Evolutionary conservation across 35 echinoderm and acorn worm genomes (phyloP), one percentile per base, ranked within the genome.

Genomic region (Anneissia japonica): DNA sequence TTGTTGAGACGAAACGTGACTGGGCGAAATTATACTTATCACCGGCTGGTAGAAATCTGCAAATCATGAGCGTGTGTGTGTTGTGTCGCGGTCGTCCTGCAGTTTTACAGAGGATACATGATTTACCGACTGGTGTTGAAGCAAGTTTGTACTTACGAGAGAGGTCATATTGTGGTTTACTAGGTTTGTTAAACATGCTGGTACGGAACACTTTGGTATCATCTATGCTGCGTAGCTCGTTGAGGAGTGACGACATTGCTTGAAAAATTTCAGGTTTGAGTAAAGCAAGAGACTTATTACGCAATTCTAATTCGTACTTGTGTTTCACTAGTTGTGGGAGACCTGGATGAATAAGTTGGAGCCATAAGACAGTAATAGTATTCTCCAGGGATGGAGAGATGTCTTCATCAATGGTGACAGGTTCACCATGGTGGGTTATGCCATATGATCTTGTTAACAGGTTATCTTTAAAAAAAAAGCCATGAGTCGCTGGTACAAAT

Each of bases 281-380:
- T 31, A 34, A 84, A 13, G 82, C 43, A 6, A 84, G 43, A 7
- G 82, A 6, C 72, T 84, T 84, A 32, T 84, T 84, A 34, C 82
- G 82, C 72, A 84, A 28, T 13, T 64, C 82, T 13, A 46, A 56
- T 30, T 46, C 82, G 34, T 84, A 84, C 26, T 34, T 51, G 19
- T 51, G 38, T 84, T 84, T 84, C 9, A 84, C 82, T 0, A 84
- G 46, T 73, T 84, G 82, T 6, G 82, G 82, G 0, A 64, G 14
- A 12, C 82, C 55, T 5, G 82, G 43, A 34, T 84, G 11, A 7
- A 84, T 33, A 4, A 64, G 43, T 45, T 56, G 43, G 1, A 64
- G 31, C 55, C 55, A 51, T 72, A 35, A 26, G 4, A 84, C 37
- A 17, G 72, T 46, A 16, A 73, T 51, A 19, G 79, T 81, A 28